Conservation (phyloP, 2,888 invertebrate genomes). For the Lithosia quadra region DNA sequence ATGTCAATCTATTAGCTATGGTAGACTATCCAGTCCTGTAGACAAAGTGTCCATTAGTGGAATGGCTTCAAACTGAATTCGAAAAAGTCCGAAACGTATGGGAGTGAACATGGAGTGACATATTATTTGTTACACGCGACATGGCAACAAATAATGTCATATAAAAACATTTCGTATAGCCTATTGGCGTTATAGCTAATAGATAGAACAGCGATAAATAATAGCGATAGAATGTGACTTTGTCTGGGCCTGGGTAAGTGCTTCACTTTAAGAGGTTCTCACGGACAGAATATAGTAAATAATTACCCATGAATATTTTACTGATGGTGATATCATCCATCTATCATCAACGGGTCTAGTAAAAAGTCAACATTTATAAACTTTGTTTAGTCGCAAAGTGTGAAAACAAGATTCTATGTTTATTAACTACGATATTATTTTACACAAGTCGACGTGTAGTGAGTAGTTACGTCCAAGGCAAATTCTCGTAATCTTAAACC, state of each 20-base stretch:
- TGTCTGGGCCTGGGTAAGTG: too few species aligned
- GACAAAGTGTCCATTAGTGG: too few species aligned
- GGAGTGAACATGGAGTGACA: too few species aligned
- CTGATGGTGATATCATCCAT: constrained; percentile 7
- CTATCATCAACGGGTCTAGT: constrained; percentile 1
- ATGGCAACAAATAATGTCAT: too few species aligned
- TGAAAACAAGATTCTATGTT: constrained; percentile 7
- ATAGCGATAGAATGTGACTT: too few species aligned
- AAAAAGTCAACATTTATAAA: constrained; percentile 2
- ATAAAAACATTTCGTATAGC: too few species aligned
- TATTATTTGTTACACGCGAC: too few species aligned
- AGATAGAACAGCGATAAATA: too few species aligned
- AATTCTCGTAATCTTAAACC: background rate
- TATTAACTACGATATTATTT: constrained; percentile 4
- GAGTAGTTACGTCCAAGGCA: background rate
- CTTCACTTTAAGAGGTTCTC: background rate
- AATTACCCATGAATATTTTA: background rate
- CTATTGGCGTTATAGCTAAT: too few species aligned
- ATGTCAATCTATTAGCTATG: background rate
- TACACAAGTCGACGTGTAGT: background rate
- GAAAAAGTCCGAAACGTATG: too few species aligned
- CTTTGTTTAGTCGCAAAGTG: constrained; percentile 6
- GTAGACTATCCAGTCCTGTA: too few species aligned
- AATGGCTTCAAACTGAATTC: too few species aligned
- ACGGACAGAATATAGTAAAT: background rate